Base-by-base conservation (phyloP, 2,888 invertebrate genomes). In the Pyralis farinalis region DNA sequence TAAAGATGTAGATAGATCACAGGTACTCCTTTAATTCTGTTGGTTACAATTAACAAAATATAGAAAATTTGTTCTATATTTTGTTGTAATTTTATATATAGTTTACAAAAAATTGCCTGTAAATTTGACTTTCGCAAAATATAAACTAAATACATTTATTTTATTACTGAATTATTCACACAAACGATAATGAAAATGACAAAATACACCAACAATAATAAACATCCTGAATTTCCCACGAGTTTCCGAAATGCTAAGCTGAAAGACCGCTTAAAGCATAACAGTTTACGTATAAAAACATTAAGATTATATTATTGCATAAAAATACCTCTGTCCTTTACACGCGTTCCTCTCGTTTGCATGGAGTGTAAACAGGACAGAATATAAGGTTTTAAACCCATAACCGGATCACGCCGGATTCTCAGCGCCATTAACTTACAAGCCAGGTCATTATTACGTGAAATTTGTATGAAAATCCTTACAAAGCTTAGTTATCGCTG, bases 401-500 rank as follows among this genome's bases (percentile, higher is more conserved):
- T 47, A 47, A 46, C 44, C 28, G 43, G 45, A 37, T 42, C 38
- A 33, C 33, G 34, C 43, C 45, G 50, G 50, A 47, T 44, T 43
- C 41, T 43, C 12, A 11, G 40, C 6, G 42, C 50, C 46, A 50
- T 50, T 50, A 46, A 43, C 40, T 42, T n/a, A 21, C 36, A 32
- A 25, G 28, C 33, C 36, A 12, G 35, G 43, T 44, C 47, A 47
- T 50, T 50, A 46, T 35, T 41, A 43, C 34, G 42, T 40, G 42
- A 44, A 46, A 45, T 43, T 50, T 50, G 47, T 45, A 43, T 44
- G 45, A 47, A 49, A 39, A 43, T 42, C 41, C 39, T 25, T 34
- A 9, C 10, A 31, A 22, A 21, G 32, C 41, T 40, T 31, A 43
- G 40, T 41, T 46, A 41, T 46, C 38, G 46, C n/a, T n/a, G 39